Evolutionary conservation across 2,888 invertebrate genomes (phyloP).

Genomic region (Rotaria magnacalcarata): DNA sequence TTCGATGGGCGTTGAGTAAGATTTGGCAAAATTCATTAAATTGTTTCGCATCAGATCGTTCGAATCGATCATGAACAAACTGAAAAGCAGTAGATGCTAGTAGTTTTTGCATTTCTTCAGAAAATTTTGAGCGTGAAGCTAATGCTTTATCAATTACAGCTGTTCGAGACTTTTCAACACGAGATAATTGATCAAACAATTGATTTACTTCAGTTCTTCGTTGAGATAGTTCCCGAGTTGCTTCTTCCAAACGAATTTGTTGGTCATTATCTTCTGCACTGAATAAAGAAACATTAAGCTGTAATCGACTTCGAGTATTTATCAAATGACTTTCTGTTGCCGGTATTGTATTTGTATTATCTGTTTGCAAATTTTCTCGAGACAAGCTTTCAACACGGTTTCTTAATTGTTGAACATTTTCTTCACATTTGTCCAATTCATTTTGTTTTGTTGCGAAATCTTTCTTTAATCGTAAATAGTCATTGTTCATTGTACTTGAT

Average conservation of each 20-base stretch:
- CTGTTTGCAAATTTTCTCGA: too few species aligned
- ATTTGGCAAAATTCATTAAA: not conserved
- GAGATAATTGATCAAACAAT: too few species aligned
- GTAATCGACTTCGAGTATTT: too few species aligned
- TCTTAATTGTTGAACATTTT: not conserved
- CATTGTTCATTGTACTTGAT: not conserved
- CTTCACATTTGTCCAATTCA: not conserved
- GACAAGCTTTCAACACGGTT: not conserved
- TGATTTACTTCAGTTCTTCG: too few species aligned
- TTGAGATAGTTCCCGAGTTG: too few species aligned
- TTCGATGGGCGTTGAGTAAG: not conserved
- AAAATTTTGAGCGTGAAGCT: not conserved
- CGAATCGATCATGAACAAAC: not conserved
- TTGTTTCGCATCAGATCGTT: not conserved
- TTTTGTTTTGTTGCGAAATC: not conserved
- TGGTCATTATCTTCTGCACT: too few species aligned
- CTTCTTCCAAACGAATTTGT: too few species aligned
- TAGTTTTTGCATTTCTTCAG: not conserved
- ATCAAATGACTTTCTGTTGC: too few species aligned
- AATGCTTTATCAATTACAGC: not conserved
- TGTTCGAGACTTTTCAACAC: not conserved
- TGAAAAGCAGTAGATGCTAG: not conserved
- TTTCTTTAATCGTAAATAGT: not conserved
- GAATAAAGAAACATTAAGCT: too few species aligned
- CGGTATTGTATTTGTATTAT: too few species aligned